A percentile compares a stretch with the other conserved stretches of the same genome.
phyloP scores from a whole-genome alignment of 2,888 invertebrate genomes.

The Ochlodes sylvanus region DNA sequence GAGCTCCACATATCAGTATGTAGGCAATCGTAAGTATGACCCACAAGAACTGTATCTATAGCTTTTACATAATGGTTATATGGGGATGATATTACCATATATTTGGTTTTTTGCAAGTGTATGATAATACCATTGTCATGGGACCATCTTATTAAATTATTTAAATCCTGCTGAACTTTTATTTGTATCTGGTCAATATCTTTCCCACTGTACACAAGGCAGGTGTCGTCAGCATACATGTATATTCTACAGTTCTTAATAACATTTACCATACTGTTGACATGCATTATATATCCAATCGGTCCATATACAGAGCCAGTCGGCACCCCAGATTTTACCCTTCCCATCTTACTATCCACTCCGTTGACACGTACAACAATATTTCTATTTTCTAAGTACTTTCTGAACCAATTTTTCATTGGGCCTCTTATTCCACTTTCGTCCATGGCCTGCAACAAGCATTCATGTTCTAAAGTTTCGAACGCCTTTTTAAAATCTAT shows the following conservation, averaged over 20 bases:
- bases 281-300: conserved; percentile 42
- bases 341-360: background rate
- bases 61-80: no score
- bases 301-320: conserved; percentile 44
- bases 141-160: conserved; percentile 37
- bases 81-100: no score
- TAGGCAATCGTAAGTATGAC: no score
- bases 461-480: conserved; percentile 40
- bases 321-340: conserved; percentile 37
- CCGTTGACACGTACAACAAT: conserved; percentile 1
- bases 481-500: conserved; percentile 44
- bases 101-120: conserved; percentile 35
- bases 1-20: no score
- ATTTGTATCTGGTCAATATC: conserved; percentile 19
- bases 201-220: conserved; percentile 33
- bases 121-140: conserved; percentile 39
- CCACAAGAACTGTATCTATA: no score
- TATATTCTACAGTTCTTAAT: conserved; percentile 34
- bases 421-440: conserved; percentile 44
- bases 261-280: conserved; percentile 37
- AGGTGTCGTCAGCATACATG: conserved; percentile 44
- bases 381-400: conserved; percentile 31
- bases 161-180: conserved; percentile 37
- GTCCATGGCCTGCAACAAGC: conserved; percentile 40
- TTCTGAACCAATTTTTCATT: conserved; percentile 34